Evolutionary conservation across 2,113 vertebrate species (phyloP).

Genomic region (Oncorhynchus gorbuscha): DNA sequence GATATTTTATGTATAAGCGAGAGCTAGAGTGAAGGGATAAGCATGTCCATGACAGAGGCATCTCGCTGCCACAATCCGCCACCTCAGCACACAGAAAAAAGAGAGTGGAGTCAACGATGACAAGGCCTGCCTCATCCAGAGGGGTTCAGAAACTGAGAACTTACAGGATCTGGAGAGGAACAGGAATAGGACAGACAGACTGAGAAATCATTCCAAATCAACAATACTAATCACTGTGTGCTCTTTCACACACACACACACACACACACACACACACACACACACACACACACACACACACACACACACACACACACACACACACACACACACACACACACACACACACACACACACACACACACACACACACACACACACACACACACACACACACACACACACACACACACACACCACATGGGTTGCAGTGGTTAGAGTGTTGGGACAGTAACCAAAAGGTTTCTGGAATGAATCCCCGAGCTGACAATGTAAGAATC

Average conservation of each 20-base stretch:
- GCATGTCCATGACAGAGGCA: slow-evolving; percentile 85
- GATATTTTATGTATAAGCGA: slow-evolving; percentile 93
- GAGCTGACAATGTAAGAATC: too few species aligned
- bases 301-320: slow-evolving; percentile 27
- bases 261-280: slow-evolving; percentile 21
- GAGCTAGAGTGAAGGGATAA: slow-evolving; percentile 84
- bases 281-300: neutral
- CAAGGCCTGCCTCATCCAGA: neutral
- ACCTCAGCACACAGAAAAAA: slow-evolving; percentile 59
- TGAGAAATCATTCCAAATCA: neutral
- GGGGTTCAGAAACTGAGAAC: neutral
- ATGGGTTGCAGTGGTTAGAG: too few species aligned
- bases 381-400: slow-evolving; percentile 14
- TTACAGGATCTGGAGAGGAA: slow-evolving; percentile 29
- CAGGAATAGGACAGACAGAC: slow-evolving; percentile 7
- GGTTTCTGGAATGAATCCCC: too few species aligned
- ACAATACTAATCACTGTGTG: neutral
- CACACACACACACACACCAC: slow-evolving; percentile 24
- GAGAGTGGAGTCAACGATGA: neutral
- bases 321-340: slow-evolving; percentile 11
- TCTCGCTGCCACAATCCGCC: slow-evolving; percentile 81
- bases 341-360: slow-evolving; percentile 11
- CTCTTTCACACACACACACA: slow-evolving; percentile 13
- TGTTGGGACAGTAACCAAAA: too few species aligned
- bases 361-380: slow-evolving; percentile 20